A percentile compares a stretch with the other conserved stretches of the same genome.
These are phyloP conservation scores for Coenonympha arcania DNA, from an alignment of 2,888 invertebrate genomes.

Conservation along the genomic window DNA sequence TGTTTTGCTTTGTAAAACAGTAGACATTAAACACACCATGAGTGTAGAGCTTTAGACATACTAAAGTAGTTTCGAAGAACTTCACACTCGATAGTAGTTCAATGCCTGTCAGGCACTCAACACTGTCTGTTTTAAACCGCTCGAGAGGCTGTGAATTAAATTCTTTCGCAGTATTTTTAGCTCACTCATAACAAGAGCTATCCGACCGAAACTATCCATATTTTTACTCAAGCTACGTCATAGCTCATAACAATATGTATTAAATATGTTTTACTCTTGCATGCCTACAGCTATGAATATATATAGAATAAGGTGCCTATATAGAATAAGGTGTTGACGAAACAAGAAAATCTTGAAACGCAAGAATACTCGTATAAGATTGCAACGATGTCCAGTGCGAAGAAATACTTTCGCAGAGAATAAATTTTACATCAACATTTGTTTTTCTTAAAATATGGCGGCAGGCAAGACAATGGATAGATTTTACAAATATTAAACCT, in stretches of 20 bases:
- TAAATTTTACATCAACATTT: no score
- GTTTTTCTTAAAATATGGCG: slow-evolving; percentile 5
- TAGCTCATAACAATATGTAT: not conserved
- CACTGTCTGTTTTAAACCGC: slow-evolving; percentile 53
- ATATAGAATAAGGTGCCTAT: no score
- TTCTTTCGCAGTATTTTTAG: slow-evolving; percentile 37
- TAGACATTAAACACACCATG: no score
- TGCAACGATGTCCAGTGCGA: no score
- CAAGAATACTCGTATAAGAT: no score
- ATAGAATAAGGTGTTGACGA: not conserved
- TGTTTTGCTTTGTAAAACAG: not conserved
- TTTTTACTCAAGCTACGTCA: not conserved
- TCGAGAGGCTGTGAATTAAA: slow-evolving; percentile 33
- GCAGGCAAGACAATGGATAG: slow-evolving; percentile 21
- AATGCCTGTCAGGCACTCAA: slow-evolving; percentile 44
- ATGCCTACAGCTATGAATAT: not conserved
- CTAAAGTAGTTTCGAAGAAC: slow-evolving; percentile 19
- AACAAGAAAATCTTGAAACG: no score
- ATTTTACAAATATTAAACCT: slow-evolving; percentile 25
- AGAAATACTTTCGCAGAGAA: no score
- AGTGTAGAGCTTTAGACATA: no score
- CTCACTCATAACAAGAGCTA: slow-evolving; percentile 28
- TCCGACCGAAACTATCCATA: slow-evolving; percentile 22
- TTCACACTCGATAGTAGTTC: slow-evolving; percentile 44
- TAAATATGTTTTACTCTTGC: no score